Evolutionary conservation across 2,113 vertebrate genomes (phyloP), one percentile per base, ranked within the genome.

Genomic region (Sceloporus tristichus): DNA sequence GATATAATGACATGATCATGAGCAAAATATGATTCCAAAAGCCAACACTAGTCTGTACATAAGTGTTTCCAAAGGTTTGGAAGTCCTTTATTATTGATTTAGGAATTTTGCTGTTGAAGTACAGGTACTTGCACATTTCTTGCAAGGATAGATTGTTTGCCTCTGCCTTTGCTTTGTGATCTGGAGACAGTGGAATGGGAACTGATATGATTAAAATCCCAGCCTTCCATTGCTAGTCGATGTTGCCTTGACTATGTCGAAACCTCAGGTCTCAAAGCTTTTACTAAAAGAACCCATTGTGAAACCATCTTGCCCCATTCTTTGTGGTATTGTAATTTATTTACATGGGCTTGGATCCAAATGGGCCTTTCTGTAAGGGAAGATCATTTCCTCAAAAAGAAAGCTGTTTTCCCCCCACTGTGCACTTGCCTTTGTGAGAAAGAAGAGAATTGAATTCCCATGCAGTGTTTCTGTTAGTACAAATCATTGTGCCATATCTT

Each of bases 11-110:
- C 56, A 23, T 59, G 54, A 56, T 54, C 78, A 82, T 10, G 59
- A 62, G 59, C 56, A 29, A 59, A 62, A 62, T 62, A 62, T 62
- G 59, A 16, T 62, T 62, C 54, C 29, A 23, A 59, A 29, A 18
- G 7, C 53, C 13, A 59, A 56, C 7, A 9, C 48, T 48, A 7
- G 3, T 48, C 7, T 48, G 4, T 48, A 48, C 48, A 48, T 48
- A 48, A 48, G 2, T 9, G 13, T 40, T 40, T 83, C 56, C 78
- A 84, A 85, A 87, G 27, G 65, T 18, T 27, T 48, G 48, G 48
- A 48, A 10, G 42, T 29, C 65, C 85, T 93, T 42, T 42, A 10
- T 62, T 40, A 65, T 77, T 76, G 2, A 54, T 85, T 73, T 56
- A n/a, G 23, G n/a, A n/a, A 10, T 38, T 81, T 65, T 11, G 9